These are phyloP conservation scores for Bryconaethiops microstoma DNA, from an alignment of 2,797 vertebrate genomes.

Conservation along the genomic window DNA sequence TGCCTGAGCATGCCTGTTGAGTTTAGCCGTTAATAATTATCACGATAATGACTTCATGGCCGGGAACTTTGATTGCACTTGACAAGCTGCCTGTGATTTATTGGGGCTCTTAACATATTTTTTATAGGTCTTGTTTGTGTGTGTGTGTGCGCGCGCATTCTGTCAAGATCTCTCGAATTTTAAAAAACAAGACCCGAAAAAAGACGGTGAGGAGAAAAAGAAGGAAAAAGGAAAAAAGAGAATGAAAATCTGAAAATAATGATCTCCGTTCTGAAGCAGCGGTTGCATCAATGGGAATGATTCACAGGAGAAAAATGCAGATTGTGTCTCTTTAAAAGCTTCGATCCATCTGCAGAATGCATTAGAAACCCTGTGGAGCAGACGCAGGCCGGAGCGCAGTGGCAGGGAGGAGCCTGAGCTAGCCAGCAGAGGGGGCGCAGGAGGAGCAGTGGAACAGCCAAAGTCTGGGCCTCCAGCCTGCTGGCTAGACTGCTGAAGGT, in stretches of 20 bases:
- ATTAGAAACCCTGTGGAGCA: conserved; percentile 84
- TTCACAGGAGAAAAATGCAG: conserved; percentile 76
- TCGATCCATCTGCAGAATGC: conserved; percentile 87
- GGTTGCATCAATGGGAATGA: conserved; percentile 79
- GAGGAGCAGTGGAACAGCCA: conserved; percentile 85
- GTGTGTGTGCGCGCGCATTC: conserved; percentile 45
- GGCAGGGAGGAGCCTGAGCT: conserved; percentile 68
- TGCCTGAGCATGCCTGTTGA: conserved; percentile 60
- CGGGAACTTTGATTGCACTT: conserved; percentile 69
- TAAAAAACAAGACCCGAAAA: conserved; percentile 51
- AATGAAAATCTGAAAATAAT: conserved; percentile 66
- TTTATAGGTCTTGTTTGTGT: neutral
- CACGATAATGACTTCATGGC: conserved; percentile 66
- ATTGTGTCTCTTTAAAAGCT: conserved; percentile 84
- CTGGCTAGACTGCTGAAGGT: conserved; percentile 98
- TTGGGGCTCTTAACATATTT: conserved; percentile 69
- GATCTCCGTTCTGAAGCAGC: conserved; percentile 59
- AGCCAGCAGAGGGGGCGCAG: conserved; percentile 74
- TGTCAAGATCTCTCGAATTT: conserved; percentile 59
- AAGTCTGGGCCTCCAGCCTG: conserved; percentile 94
- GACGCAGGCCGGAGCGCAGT: conserved; percentile 76
- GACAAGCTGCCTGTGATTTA: conserved; percentile 62
- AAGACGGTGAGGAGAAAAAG: conserved; percentile 33
- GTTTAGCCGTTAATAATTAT: conserved; percentile 65
- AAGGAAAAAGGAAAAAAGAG: conserved; percentile 3